A percentile compares a stretch with the other conserved stretches of the same genome.
Evolutionary conservation across 2,113 vertebrate species (phyloP).

Genomic region (Vulpes lagopus): DNA sequence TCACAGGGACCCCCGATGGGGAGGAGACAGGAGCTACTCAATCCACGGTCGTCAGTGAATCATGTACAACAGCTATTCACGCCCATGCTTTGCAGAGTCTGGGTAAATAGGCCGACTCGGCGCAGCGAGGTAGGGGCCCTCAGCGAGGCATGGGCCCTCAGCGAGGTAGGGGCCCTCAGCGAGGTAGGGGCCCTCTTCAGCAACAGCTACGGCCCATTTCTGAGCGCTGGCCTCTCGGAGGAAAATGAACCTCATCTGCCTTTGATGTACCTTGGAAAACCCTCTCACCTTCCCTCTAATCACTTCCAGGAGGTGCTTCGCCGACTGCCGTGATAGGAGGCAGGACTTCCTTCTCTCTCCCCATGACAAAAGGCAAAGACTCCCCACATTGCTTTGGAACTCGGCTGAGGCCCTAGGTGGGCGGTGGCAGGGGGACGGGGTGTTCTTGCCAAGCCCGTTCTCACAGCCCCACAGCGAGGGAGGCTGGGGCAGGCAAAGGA

Average conservation of each 20-base stretch:
- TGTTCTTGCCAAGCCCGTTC: not conserved
- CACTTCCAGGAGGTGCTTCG: not conserved
- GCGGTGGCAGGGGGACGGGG: accelerated
- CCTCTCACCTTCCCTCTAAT: not conserved
- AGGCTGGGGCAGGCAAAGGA: not conserved
- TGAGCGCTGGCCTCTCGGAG: not conserved
- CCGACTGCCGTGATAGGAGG: not conserved
- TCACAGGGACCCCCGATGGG: not conserved
- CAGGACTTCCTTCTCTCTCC: not conserved
- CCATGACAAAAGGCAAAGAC: not conserved
- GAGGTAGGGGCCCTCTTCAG: not conserved
- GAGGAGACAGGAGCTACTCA: not conserved
- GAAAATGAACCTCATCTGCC: not conserved
- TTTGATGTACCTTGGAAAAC: not conserved
- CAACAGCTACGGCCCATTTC: accelerated
- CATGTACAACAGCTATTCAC: not conserved
- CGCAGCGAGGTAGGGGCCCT: too few species aligned
- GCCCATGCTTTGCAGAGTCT: not conserved
- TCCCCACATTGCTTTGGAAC: not conserved
- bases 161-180: too few species aligned
- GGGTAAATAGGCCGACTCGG: not conserved
- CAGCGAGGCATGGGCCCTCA: too few species aligned
- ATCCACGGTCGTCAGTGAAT: not conserved
- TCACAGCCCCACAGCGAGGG: not conserved
- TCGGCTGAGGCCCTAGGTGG: not conserved